These are phyloP conservation scores for Trachythela sp. DNA, from an alignment of 64 coral and sea anemone species.

Conservation along the genomic window DNA sequence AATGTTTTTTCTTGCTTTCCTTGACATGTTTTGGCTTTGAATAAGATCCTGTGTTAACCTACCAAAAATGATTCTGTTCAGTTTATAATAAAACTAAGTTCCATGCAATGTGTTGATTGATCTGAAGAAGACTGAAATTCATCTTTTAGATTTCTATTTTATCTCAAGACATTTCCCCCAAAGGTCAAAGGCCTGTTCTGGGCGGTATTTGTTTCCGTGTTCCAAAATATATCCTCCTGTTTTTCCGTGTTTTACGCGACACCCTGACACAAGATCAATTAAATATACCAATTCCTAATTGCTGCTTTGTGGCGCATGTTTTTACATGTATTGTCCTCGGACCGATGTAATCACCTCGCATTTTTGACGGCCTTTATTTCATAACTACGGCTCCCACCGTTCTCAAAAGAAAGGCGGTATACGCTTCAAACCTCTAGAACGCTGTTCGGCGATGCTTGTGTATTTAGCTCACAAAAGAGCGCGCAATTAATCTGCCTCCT, in stretches of 20 bases:
- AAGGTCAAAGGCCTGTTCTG: background rate
- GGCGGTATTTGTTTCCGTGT: background rate
- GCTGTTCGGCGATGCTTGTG: background rate
- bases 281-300: background rate
- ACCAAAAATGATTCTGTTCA: too few species aligned
- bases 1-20: too few species aligned
- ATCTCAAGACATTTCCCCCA: background rate
- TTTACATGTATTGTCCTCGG: background rate
- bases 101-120: too few species aligned
- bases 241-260: background rate
- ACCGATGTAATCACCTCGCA: background rate
- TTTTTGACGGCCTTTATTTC: background rate
- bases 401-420: background rate
- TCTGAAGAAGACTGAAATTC: too few species aligned
- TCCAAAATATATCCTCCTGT: background rate
- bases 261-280: background rate
- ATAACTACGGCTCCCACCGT: background rate
- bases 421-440: background rate
- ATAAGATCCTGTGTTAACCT: too few species aligned
- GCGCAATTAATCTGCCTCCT: background rate
- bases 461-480: background rate
- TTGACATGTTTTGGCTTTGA: too few species aligned
- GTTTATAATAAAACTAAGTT: too few species aligned
- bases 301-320: background rate
- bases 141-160: too few species aligned